These are phyloP conservation scores for Drosophila ficusphila DNA, from an alignment of 1,140 invertebrate genomes.

Conservation along the genomic window DNA sequence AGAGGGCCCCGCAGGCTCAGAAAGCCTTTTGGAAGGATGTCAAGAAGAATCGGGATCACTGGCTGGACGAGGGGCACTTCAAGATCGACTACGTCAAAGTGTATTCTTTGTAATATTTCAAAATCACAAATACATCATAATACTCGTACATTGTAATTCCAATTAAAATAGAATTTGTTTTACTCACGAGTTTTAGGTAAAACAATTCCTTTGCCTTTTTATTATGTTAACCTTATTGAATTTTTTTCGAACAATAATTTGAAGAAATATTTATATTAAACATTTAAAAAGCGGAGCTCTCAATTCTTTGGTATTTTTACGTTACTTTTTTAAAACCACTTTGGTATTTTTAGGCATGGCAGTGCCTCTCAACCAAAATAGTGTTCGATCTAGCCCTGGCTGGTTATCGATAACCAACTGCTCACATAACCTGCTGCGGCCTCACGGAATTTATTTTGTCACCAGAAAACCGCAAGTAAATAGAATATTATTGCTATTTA, in stretches of 20 bases:
- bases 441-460: slow-evolving; percentile 33
- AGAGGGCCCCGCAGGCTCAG: slow-evolving; percentile 51
- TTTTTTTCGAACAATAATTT: no score
- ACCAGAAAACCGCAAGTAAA: slow-evolving; percentile 58
- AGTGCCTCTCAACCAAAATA: background rate
- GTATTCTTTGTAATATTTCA: slow-evolving; percentile 48
- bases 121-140: background rate
- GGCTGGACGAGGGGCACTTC: slow-evolving; percentile 52
- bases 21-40: slow-evolving; percentile 41
- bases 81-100: slow-evolving; percentile 75
- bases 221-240: no score
- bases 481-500: background rate
- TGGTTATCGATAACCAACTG: slow-evolving; percentile 19
- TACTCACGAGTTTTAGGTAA: background rate
- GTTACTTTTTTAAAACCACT: background rate
- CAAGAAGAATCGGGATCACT: slow-evolving; percentile 37
- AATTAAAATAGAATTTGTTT: background rate
- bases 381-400: background rate
- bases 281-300: no score
- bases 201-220: background rate
- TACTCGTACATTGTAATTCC: no score
- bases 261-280: no score
- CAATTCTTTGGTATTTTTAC: background rate
- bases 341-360: background rate
- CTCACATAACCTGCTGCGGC: slow-evolving; percentile 75